Evolutionary conservation across 2,113 vertebrate genomes (phyloP), one percentile per base, ranked within the genome.

Genomic region (Serinus canaria): DNA sequence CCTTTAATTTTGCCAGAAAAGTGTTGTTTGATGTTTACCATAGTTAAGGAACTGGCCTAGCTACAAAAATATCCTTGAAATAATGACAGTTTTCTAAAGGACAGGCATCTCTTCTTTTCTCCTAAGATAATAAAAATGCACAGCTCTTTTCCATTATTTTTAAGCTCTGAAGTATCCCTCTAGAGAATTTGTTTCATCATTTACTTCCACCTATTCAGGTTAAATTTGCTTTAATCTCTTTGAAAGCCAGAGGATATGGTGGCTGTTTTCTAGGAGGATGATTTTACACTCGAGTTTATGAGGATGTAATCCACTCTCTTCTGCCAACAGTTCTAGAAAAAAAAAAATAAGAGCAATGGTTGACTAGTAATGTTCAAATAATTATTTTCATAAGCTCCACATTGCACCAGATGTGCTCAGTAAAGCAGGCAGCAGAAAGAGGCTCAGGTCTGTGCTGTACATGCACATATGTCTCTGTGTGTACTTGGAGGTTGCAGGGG

Each of bases 331-430:
- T 50, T 90, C 52, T 7, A 97, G 62, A 55, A 93, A 82, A 83
- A 68, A 68, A 95, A 68, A 91, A 95, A 58, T 11, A 69, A 74
- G 50, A 94, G 50, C 43, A 37, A 52, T 81, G 35, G 64, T 66
- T 56, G 50, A 50, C 44, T 84, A 72, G 80, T 89, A 74, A 83
- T 78, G 47, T 87, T 89, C 53, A 96, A 96, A 90, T 88, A 91
- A 94, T 93, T 94, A 70, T 94, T 97, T 93, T 96, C 89, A 67
- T 86, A 90, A 97, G 83, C 64, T 87, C 27, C 33, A 30, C 60
- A 5, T 96, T 89, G 28, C 73, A 60, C 83, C 80, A 92, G 91
- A 93, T 84, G 73, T 90, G 52, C 60, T 94, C 47, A 84, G 80
- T 86, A 52, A 68, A 75, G 69, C 44, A 87, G 44, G 17, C 68